Evolutionary conservation across 2,888 invertebrate species (phyloP).

Genomic region (Catocala nupta): DNA sequence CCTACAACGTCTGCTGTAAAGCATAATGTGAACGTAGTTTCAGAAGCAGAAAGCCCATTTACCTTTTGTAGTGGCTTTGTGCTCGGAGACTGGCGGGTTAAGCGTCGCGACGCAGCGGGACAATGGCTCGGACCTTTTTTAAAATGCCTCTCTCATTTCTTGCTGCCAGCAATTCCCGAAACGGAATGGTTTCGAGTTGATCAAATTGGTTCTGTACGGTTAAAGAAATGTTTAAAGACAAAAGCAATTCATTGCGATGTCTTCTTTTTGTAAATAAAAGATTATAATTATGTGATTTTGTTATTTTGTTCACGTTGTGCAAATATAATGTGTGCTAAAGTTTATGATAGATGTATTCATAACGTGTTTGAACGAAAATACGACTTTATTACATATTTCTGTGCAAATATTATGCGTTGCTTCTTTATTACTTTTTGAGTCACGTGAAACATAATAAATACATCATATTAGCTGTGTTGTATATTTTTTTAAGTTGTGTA

Average conservation of each 20-base stretch:
- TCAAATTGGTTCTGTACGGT: constrained; percentile 60
- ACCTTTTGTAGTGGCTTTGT: constrained; percentile 82
- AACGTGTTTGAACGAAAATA: constrained; percentile 26
- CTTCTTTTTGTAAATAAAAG: constrained; percentile 18
- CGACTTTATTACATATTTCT: constrained; percentile 38
- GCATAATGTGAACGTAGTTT: constrained; percentile 74
- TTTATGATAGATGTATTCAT: constrained; percentile 40
- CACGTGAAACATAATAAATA: constrained; percentile 28
- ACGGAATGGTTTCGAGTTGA: constrained; percentile 64
- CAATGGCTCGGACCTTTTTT: constrained; percentile 76
- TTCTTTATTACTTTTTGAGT: constrained; percentile 38
- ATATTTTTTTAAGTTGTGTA: constrained; percentile 11
- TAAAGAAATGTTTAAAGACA: constrained; percentile 54
- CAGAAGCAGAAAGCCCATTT: constrained; percentile 78
- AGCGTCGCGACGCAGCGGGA: constrained; percentile 70
- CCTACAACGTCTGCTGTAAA: constrained; percentile 65
- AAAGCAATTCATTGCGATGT: constrained; percentile 41
- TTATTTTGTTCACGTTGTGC: constrained; percentile 33
- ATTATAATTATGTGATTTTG: constrained; percentile 29
- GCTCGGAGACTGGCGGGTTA: constrained; percentile 74
- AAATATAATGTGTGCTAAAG: constrained; percentile 31
- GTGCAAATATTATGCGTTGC: constrained; percentile 32
- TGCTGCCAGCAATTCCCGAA: constrained; percentile 64
- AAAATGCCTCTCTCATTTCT: constrained; percentile 71
- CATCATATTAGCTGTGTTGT: constrained; percentile 29